Percentiles rank a stretch among this genome's conserved stretches.
These are phyloP conservation scores for Triops cancriformis DNA, from an alignment of 1,140 invertebrate species.

Conservation along the genomic window DNA sequence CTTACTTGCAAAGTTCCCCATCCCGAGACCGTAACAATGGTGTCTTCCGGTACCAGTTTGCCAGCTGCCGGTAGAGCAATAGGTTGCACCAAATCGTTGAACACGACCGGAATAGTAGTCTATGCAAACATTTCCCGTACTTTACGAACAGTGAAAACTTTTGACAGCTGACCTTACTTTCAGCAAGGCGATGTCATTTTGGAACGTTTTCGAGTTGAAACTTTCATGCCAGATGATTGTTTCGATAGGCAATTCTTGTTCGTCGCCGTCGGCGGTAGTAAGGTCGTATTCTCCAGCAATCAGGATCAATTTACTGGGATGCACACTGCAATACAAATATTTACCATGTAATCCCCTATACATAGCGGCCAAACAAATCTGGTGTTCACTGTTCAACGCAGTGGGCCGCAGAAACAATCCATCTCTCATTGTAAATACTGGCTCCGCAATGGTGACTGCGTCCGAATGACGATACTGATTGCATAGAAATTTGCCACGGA, in stretches of 20 bases:
- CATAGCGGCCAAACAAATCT: too few species aligned
- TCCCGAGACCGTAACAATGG: slow-evolving; percentile 36
- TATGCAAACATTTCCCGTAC: slow-evolving; percentile 30
- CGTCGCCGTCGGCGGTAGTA: slow-evolving; percentile 1
- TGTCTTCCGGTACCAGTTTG: slow-evolving; percentile 30
- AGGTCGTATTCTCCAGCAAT: slow-evolving; percentile 22
- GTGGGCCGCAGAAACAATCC: slow-evolving; percentile 55
- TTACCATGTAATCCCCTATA: neutral
- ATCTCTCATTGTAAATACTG: slow-evolving; percentile 47
- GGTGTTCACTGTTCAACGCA: slow-evolving; percentile 42
- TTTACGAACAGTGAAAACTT: neutral
- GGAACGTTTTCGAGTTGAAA: slow-evolving; percentile 24
- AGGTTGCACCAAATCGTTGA: slow-evolving; percentile 33
- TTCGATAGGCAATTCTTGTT: slow-evolving; percentile 15
- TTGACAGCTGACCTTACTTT: neutral
- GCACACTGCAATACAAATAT: neutral
- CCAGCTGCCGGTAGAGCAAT: slow-evolving; percentile 32
- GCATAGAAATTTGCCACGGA: slow-evolving; percentile 23
- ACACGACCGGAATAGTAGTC: slow-evolving; percentile 34
- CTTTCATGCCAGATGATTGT: slow-evolving; percentile 23
- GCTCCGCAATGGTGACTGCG: slow-evolving; percentile 51
- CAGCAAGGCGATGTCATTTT: slow-evolving; percentile 24
- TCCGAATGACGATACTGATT: slow-evolving; percentile 4
- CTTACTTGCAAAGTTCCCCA: slow-evolving; percentile 38
- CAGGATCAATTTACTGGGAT: neutral